Evolutionary conservation across 1,140 invertebrate species (phyloP), one percentile per base, ranked within the genome.

Genomic region (Zaprionus tsacasi): DNA sequence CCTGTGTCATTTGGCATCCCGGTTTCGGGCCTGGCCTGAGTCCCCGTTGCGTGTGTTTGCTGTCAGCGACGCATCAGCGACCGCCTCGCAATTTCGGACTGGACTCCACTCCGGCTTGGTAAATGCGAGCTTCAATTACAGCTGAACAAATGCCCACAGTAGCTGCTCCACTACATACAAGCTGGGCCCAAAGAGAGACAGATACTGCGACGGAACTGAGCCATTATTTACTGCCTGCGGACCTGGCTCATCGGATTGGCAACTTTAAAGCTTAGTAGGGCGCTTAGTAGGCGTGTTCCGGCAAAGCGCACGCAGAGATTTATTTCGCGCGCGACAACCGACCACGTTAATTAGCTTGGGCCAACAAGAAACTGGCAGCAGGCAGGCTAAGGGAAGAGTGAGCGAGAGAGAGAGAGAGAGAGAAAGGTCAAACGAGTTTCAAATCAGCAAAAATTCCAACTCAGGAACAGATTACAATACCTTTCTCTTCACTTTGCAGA

Each of bases 111-210:
- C 35, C 66, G 17, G 33, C 45, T 64, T 52, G 67, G 21, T 58
- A 75, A 70, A 75, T 75, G 66, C 21, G 57, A 40, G 72, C 83
- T 88, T 88, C 80, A 83, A 87, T 87, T 88, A 87, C 83, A 78
- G 77, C 25, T 55, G 56, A 67, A 30, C 77, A 75, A 82, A 82
- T 70, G 77, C 48, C 57, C 59, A 27, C 35, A 66, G 38, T 13
- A 76, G 50, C 64, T 52, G 11, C 45, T 50, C 45, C 52, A 38
- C 15, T 8, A 48, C 2, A 38, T 33, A 35, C 33, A 35, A 35
- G 6, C n/a, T 15, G 30, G 56, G 6, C 0, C n/a, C 55, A 21
- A 1, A 21, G 21, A 21, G 21, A 1, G 21, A n/a, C n/a, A 2
- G 21, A 21, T 13, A 59, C 63, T 21, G 36, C 65, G 25, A 36